Conservation (phyloP, 2,113 vertebrate species). For the Typhlomys cinereus region DNA sequence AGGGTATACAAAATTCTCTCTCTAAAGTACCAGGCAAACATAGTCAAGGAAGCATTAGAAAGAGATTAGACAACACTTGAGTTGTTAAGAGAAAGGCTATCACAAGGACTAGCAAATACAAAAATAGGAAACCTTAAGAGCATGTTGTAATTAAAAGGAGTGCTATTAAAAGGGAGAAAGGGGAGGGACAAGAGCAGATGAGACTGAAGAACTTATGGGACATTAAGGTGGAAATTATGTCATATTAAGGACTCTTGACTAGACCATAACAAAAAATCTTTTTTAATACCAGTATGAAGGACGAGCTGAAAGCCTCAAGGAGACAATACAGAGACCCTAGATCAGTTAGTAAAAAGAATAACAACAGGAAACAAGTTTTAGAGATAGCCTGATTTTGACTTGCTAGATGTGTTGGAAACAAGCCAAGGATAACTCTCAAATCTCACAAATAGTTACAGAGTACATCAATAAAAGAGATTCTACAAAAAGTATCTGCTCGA, state of each 20-base stretch:
- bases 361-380: conserved; percentile 2
- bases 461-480: not conserved
- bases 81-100: not conserved
- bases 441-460: not conserved
- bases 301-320: not conserved
- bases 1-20: not conserved
- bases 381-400: not conserved
- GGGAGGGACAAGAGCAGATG: not conserved
- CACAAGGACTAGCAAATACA: not conserved
- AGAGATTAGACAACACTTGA: not conserved
- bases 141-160: not conserved
- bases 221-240: not conserved
- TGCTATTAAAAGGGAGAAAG: not conserved
- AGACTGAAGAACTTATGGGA: not conserved
- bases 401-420: not conserved
- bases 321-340: not conserved
- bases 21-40: not conserved
- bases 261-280: not conserved
- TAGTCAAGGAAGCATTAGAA: not conserved
- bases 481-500: conserved; percentile 6
- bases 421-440: conserved; percentile 6
- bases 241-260: not conserved
- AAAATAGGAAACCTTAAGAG: not conserved
- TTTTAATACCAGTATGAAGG: not conserved
- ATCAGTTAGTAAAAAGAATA: not conserved